Evolutionary conservation across 2,888 invertebrate genomes (phyloP).

Genomic region (Gastrophysa polygoni): DNA sequence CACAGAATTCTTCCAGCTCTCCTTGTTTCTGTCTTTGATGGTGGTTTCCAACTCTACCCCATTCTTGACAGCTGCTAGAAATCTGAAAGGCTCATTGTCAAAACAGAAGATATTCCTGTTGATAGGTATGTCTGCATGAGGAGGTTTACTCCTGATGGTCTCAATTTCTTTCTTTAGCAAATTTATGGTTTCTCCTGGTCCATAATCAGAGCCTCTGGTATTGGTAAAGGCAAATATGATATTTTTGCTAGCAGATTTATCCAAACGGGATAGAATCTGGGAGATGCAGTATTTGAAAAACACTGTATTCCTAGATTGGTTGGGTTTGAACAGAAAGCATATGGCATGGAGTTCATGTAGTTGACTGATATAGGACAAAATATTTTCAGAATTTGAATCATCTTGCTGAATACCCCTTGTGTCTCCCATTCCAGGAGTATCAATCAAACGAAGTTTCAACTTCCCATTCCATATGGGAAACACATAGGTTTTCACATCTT

Average conservation of each 20-base stretch:
- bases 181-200: slow-evolving; percentile 45
- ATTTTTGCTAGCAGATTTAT: slow-evolving; percentile 50
- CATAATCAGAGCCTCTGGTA: slow-evolving; percentile 33
- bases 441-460: slow-evolving; percentile 48
- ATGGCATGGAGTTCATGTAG: slow-evolving; percentile 50
- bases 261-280: slow-evolving; percentile 50
- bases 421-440: slow-evolving; percentile 52
- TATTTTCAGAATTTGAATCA: slow-evolving; percentile 45
- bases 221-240: slow-evolving; percentile 54
- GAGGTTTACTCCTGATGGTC: slow-evolving; percentile 40
- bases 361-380: slow-evolving; percentile 47
- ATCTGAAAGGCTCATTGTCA: slow-evolving; percentile 52
- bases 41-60: slow-evolving; percentile 34
- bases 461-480: slow-evolving; percentile 38
- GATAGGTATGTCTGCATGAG: slow-evolving; percentile 37
- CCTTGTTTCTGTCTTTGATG: slow-evolving; percentile 23
- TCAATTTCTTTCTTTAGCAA: slow-evolving; percentile 42
- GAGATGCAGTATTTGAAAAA: slow-evolving; percentile 51
- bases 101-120: slow-evolving; percentile 51
- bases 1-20: slow-evolving; percentile 41
- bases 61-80: slow-evolving; percentile 47
- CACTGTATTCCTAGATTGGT: slow-evolving; percentile 45
- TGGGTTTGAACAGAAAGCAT: slow-evolving; percentile 49
- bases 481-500: slow-evolving; percentile 42
- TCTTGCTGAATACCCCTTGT: slow-evolving; percentile 43